Percentiles rank a stretch among this genome's conserved stretches.
These are phyloP conservation scores for Suillia variegata DNA, from an alignment of 2,888 invertebrate species.

Conservation along the genomic window DNA sequence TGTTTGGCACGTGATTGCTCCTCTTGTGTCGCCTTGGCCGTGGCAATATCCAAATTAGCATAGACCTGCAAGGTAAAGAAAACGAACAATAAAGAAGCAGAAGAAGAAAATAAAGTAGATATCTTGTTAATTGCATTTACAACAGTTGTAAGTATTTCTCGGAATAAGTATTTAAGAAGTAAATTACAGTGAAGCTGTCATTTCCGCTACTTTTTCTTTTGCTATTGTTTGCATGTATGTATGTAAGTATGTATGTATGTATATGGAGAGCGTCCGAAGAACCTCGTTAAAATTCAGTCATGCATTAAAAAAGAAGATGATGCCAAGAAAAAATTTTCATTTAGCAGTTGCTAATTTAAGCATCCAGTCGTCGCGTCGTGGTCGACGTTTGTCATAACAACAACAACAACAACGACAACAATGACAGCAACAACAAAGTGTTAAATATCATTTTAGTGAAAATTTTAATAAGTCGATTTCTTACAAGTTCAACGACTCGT, in stretches of 20 bases:
- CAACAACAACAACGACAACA: no score
- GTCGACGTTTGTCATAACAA: no score
- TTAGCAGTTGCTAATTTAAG: slow-evolving; percentile 1
- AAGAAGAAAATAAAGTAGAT: slow-evolving; percentile 21
- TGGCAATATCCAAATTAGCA: slow-evolving; percentile 88
- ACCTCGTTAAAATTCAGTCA: slow-evolving; percentile 7
- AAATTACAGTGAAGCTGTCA: neutral
- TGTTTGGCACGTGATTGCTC: slow-evolving; percentile 80
- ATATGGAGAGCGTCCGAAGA: neutral
- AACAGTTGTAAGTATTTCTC: neutral
- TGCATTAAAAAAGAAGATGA: neutral
- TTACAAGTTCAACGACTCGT: no score
- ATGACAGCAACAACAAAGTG: no score
- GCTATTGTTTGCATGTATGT: no score
- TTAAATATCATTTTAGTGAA: no score
- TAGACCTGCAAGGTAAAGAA: slow-evolving; percentile 75
- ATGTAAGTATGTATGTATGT: no score
- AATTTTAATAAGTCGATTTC: no score
- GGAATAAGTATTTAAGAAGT: no score
- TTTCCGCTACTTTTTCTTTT: slow-evolving; percentile 5
- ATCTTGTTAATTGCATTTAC: slow-evolving; percentile 1
- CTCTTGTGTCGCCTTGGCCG: slow-evolving; percentile 86
- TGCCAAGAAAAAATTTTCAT: slow-evolving; percentile 7
- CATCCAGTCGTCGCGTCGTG: no score
- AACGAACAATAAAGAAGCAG: no score